These are phyloP conservation scores for Eciton burchellii DNA, from an alignment of 1,140 invertebrate species.

Conservation along the genomic window DNA sequence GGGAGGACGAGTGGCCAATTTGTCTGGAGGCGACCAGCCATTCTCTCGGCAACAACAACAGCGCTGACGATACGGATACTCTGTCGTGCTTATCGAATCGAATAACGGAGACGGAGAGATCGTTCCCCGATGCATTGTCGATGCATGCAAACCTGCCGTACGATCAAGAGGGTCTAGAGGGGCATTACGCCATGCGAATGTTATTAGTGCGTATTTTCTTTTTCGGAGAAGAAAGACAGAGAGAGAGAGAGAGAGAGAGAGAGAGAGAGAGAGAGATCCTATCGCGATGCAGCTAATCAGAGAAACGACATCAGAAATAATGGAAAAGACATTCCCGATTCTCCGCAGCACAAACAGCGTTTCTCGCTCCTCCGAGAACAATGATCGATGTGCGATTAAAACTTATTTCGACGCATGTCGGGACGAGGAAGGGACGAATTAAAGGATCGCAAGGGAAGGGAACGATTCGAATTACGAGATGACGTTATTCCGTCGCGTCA, in stretches of 20 bases:
- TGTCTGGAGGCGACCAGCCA: conserved; percentile 51
- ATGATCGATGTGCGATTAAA: no score
- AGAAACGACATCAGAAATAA: no score
- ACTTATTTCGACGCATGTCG: background rate
- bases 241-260: no score
- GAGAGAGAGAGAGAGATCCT: no score
- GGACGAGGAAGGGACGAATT: background rate
- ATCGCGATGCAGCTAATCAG: no score
- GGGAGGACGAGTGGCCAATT: conserved; percentile 62
- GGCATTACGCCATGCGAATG: background rate
- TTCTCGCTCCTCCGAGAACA: no score
- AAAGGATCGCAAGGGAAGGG: background rate
- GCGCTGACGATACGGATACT: conserved; percentile 14
- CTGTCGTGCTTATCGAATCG: conserved; percentile 57
- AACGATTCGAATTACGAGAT: background rate
- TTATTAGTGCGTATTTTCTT: background rate
- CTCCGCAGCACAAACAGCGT: no score
- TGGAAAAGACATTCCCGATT: no score
- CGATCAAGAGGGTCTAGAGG: conserved; percentile 14
- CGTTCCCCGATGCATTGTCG: background rate
- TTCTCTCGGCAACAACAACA: conserved; percentile 59
- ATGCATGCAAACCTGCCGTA: background rate
- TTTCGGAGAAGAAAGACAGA: background rate
- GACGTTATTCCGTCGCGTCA: conserved; percentile 36
- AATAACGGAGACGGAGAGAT: conserved; percentile 25